Evolutionary conservation across 2,797 vertebrate genomes (phyloP).

Genomic region (Poecile montanus): DNA sequence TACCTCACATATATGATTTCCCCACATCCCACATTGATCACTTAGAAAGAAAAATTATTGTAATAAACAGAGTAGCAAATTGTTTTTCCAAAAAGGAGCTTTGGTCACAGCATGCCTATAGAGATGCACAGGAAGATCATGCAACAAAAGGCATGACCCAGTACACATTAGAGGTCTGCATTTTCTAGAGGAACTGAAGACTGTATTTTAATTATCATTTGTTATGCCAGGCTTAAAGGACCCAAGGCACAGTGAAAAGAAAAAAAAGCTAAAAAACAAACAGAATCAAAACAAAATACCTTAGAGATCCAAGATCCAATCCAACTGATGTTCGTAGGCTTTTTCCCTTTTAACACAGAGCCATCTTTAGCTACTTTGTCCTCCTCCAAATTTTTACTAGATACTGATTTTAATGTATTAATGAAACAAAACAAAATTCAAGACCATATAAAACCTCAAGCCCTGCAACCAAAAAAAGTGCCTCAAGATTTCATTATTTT

Average conservation of each 20-base stretch:
- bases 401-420: background rate
- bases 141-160: background rate
- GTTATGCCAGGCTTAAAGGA: background rate
- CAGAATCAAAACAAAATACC: background rate
- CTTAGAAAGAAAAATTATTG: background rate
- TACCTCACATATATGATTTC: background rate
- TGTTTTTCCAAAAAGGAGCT: slow-evolving; percentile 13
- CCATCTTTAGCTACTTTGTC: background rate
- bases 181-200: background rate
- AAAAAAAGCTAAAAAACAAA: background rate
- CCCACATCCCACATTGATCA: background rate
- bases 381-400: background rate
- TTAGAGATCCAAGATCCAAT: background rate
- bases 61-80: background rate
- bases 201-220: background rate
- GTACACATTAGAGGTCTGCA: background rate
- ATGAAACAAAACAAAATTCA: background rate
- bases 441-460: background rate
- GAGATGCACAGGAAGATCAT: background rate
- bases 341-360: background rate
- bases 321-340: background rate
- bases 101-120: background rate
- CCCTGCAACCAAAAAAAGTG: background rate
- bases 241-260: background rate
- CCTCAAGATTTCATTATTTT: background rate